A percentile compares a stretch with the other conserved stretches of the same genome.
Conservation (phyloP, 2,113 vertebrate species). For the Phalacrocorax carbo region DNA sequence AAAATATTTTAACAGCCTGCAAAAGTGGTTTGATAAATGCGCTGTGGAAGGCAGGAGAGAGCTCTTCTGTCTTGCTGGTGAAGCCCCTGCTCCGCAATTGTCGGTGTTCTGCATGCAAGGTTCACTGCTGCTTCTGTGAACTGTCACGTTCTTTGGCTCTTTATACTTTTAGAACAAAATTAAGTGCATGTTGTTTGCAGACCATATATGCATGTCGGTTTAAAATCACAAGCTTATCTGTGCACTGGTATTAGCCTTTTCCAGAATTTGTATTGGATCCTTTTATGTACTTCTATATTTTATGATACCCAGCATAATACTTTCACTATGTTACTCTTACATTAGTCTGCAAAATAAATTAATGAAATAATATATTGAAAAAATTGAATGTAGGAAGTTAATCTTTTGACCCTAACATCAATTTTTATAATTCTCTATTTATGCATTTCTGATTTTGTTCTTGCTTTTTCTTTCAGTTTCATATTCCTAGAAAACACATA, state of each 20-base stretch:
- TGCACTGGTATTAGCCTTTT: neutral
- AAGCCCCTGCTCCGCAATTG: neutral
- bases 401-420: neutral
- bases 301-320: neutral
- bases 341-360: neutral
- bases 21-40: neutral
- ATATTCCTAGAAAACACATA: neutral
- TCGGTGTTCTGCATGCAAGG: neutral
- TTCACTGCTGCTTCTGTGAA: neutral
- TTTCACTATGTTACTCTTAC: neutral
- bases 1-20: neutral
- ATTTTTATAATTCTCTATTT: neutral
- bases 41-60: neutral
- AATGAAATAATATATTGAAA: neutral
- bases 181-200: neutral
- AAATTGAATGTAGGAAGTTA: neutral
- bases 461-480: neutral
- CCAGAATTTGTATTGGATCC: neutral
- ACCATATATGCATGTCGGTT: neutral
- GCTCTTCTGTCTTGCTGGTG: neutral
- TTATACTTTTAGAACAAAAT: neutral
- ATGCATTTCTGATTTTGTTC: neutral
- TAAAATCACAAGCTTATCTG: neutral
- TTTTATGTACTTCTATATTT: neutral
- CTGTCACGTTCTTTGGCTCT: neutral